Conservation (phyloP, 1,140 invertebrate species). For the Anastatus disparis region DNA sequence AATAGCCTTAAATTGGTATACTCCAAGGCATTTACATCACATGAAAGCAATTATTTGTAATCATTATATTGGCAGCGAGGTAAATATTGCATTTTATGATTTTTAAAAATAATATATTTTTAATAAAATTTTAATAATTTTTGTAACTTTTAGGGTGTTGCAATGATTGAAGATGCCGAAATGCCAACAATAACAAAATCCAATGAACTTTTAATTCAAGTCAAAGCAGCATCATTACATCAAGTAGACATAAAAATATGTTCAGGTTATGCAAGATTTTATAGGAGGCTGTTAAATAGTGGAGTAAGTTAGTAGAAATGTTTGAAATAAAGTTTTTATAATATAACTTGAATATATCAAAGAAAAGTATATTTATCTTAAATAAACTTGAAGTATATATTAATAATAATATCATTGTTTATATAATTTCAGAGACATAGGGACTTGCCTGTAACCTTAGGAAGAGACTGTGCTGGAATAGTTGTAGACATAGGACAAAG, state of each 20-base stretch:
- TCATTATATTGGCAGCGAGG: slow-evolving; percentile 67
- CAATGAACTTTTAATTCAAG: slow-evolving; percentile 74
- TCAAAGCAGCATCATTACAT: slow-evolving; percentile 74
- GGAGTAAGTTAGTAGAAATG: slow-evolving; percentile 61
- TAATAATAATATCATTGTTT: slow-evolving; percentile 6
- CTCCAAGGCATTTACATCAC: slow-evolving; percentile 57
- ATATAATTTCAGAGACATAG: slow-evolving; percentile 61
- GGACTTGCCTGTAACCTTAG: slow-evolving; percentile 73
- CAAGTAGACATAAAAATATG: slow-evolving; percentile 74
- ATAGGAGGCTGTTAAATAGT: slow-evolving; percentile 70
- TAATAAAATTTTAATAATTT: neutral
- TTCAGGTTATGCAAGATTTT: slow-evolving; percentile 70
- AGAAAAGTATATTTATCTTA: slow-evolving; percentile 5
- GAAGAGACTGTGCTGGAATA: slow-evolving; percentile 76
- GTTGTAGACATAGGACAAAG: slow-evolving; percentile 73
- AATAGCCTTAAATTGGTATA: slow-evolving; percentile 59
- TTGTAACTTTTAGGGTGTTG: slow-evolving; percentile 62
- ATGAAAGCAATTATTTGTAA: slow-evolving; percentile 70
- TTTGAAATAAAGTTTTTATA: neutral
- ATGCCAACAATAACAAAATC: slow-evolving; percentile 68
- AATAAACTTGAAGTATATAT: slow-evolving; percentile 3
- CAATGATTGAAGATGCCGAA: slow-evolving; percentile 69
- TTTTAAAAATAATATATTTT: neutral
- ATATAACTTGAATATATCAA: neutral
- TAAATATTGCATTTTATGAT: slow-evolving; percentile 39